Percentiles rank a stretch among this genome's conserved stretches.
Evolutionary conservation across 2,113 vertebrate genomes (phyloP).

Genomic region (Actinemys pallida): DNA sequence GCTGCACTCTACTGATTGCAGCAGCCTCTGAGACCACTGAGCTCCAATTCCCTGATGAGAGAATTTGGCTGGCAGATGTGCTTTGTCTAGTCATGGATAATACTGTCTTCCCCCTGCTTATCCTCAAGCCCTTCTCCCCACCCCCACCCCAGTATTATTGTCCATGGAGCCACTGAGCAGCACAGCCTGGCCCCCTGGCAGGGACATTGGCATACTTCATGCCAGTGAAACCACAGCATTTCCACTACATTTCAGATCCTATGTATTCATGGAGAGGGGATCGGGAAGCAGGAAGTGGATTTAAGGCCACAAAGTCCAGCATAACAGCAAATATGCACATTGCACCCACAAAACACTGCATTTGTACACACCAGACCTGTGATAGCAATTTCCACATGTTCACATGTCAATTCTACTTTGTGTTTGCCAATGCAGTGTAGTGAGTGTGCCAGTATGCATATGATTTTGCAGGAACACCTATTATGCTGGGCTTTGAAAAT

Average conservation of each 20-base stretch:
- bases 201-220: background rate
- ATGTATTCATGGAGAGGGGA: background rate
- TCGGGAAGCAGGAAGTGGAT: background rate
- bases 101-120: background rate
- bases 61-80: background rate
- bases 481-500: background rate
- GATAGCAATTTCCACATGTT: slow-evolving; percentile 1
- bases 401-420: background rate
- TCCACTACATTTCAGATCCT: background rate
- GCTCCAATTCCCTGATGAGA: background rate
- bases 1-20: background rate
- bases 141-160: background rate
- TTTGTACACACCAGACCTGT: background rate
- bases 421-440: background rate
- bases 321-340: background rate
- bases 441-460: background rate
- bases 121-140: background rate
- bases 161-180: background rate
- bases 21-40: accelerated
- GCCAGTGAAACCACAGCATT: background rate
- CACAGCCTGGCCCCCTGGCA: background rate
- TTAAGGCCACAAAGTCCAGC: background rate
- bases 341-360: background rate
- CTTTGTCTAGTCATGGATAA: background rate
- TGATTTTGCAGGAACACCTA: background rate